A percentile compares a stretch with the other conserved stretches of the same genome.
Evolutionary conservation across 2,888 invertebrate species (phyloP).

Genomic region (Cistogaster globosa): DNA sequence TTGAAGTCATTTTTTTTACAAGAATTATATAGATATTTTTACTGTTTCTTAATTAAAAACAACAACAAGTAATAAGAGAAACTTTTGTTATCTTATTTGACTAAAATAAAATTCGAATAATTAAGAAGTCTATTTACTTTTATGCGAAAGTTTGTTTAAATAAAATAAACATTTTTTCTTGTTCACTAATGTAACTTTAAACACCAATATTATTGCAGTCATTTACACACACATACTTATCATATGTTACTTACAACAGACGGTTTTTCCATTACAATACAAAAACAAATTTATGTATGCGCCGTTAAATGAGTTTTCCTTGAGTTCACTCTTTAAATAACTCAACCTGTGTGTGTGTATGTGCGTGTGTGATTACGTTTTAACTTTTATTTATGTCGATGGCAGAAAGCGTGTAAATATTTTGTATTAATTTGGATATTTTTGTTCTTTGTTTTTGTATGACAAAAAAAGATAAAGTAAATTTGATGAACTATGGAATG

Average conservation of each 20-base stretch:
- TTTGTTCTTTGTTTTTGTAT: neutral
- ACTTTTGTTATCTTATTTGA: no score
- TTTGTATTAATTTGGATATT: neutral
- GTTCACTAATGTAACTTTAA: neutral
- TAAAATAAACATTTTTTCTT: neutral
- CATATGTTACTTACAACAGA: no score
- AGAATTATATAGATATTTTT: no score
- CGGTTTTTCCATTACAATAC: no score
- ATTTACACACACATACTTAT: neutral
- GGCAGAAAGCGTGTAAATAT: neutral
- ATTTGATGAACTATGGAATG: conserved; percentile 1
- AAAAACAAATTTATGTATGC: neutral
- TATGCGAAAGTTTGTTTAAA: neutral
- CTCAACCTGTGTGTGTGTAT: neutral
- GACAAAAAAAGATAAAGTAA: neutral
- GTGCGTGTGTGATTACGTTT: neutral
- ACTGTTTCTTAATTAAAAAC: no score
- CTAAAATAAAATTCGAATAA: no score
- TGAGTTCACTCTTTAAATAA: neutral
- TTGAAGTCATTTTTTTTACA: no score
- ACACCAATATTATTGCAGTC: neutral
- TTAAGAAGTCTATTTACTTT: neutral
- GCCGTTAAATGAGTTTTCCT: conserved; percentile 37
- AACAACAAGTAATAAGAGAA: no score
- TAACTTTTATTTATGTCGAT: neutral